A percentile compares a stretch with the other conserved stretches of the same genome.
Evolutionary conservation across 1,140 invertebrate genomes (phyloP).

Genomic region (Monomorium pharaonis): DNA sequence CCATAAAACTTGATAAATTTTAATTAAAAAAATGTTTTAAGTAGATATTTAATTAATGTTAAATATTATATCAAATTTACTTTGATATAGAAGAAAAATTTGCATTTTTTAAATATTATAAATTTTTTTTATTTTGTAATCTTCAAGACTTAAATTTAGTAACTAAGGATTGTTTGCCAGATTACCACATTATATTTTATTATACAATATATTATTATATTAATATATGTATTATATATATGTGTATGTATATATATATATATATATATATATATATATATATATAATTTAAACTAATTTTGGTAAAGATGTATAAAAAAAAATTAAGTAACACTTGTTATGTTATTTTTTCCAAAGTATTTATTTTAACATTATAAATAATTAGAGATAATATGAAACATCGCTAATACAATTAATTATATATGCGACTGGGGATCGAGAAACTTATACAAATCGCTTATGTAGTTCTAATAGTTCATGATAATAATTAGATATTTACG

Average conservation of each 20-base stretch:
- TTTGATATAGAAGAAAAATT: background rate
- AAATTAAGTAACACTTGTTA: background rate
- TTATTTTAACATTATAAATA: constrained; percentile 65
- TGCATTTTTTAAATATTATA: background rate
- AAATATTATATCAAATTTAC: background rate
- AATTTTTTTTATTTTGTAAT: background rate
- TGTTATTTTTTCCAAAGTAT: constrained; percentile 22
- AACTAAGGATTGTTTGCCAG: background rate
- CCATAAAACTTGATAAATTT: background rate
- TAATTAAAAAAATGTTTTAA: too few species aligned
- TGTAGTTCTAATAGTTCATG: background rate
- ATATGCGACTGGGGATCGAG: constrained; percentile 17
- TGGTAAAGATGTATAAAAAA: background rate
- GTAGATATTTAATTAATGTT: background rate
- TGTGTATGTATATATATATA: too few species aligned
- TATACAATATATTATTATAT: too few species aligned
- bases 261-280: too few species aligned
- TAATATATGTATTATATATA: too few species aligned
- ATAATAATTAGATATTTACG: constrained; percentile 35
- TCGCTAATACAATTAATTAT: constrained; percentile 51
- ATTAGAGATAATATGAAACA: constrained; percentile 63
- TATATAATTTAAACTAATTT: background rate
- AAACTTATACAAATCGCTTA: constrained; percentile 18
- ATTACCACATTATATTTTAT: background rate
- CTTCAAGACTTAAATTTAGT: background rate